These are phyloP conservation scores for Endotricha flammealis DNA, from an alignment of 2,888 invertebrate genomes.

Conservation along the genomic window DNA sequence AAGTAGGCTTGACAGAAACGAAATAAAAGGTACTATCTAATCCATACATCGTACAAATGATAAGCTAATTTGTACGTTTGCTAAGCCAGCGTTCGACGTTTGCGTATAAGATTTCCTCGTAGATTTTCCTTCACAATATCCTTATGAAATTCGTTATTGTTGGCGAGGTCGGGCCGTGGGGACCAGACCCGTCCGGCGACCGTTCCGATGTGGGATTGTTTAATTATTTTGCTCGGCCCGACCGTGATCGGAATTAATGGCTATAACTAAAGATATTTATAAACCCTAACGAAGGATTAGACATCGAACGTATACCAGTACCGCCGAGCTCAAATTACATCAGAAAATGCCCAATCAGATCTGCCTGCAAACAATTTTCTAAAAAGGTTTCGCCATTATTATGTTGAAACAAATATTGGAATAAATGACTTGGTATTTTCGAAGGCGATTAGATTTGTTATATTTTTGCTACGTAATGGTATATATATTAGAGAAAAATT, in stretches of 20 bases:
- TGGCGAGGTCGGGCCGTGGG: slow-evolving; percentile 42
- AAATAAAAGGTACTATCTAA: slow-evolving; percentile 55
- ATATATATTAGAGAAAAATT: background rate
- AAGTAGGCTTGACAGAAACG: no score
- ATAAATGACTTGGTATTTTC: background rate
- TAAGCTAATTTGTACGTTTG: background rate
- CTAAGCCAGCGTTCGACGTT: slow-evolving; percentile 18
- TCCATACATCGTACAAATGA: background rate
- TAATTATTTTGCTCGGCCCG: slow-evolving; percentile 66
- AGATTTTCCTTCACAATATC: slow-evolving; percentile 33
- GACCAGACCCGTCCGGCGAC: slow-evolving; percentile 39
- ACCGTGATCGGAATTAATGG: slow-evolving; percentile 67
- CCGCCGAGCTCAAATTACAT: background rate
- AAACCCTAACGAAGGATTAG: slow-evolving; percentile 19
- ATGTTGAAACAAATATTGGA: slow-evolving; percentile 2
- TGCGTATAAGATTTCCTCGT: slow-evolving; percentile 31
- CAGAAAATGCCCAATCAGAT: background rate
- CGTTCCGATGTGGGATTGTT: slow-evolving; percentile 60
- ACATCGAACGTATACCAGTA: slow-evolving; percentile 11
- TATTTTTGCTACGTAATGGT: background rate
- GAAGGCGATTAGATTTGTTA: background rate
- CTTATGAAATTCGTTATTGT: slow-evolving; percentile 56
- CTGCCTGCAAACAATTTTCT: background rate
- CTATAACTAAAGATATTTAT: slow-evolving; percentile 50
- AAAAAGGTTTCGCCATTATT: slow-evolving; percentile 6